Conservation (phyloP, 1,140 invertebrate genomes). For the Drosophila pectinifera region DNA sequence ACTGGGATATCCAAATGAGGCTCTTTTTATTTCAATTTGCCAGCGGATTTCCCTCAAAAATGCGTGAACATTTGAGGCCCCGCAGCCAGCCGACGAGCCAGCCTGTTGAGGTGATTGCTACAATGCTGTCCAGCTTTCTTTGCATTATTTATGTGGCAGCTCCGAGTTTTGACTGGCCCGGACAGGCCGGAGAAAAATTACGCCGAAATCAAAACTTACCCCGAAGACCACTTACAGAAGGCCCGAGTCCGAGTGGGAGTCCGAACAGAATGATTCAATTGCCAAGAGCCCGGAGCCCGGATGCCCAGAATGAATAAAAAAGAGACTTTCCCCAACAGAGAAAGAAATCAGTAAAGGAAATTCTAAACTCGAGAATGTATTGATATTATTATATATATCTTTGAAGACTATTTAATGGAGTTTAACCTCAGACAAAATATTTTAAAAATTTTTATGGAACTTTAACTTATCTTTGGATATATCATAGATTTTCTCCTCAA, state of each 20-base stretch:
- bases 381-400: not conserved
- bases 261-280: conserved; percentile 15
- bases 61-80: conserved; percentile 67
- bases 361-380: not conserved
- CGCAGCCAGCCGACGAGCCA: not conserved
- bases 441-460: not conserved
- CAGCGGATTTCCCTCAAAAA: conserved; percentile 35
- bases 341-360: not conserved
- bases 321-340: not conserved
- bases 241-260: conserved; percentile 26
- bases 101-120: conserved; percentile 47
- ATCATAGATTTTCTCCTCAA: not conserved
- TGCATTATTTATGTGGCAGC: conserved; percentile 64
- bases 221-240: conserved; percentile 69
- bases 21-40: conserved; percentile 79
- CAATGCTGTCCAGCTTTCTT: conserved; percentile 44
- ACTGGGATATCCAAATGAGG: conserved; percentile 67
- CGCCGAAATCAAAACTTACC: conserved; percentile 77
- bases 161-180: conserved; percentile 61
- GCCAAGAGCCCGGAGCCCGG: conserved; percentile 4
- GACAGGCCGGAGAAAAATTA: conserved; percentile 68
- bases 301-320: conserved; percentile 6
- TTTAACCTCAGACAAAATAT: not conserved
- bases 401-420: not conserved
- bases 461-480: too few species aligned